phyloP scores from a whole-genome alignment of 2,797 vertebrate species.

The Brachyalestes nurse region DNA sequence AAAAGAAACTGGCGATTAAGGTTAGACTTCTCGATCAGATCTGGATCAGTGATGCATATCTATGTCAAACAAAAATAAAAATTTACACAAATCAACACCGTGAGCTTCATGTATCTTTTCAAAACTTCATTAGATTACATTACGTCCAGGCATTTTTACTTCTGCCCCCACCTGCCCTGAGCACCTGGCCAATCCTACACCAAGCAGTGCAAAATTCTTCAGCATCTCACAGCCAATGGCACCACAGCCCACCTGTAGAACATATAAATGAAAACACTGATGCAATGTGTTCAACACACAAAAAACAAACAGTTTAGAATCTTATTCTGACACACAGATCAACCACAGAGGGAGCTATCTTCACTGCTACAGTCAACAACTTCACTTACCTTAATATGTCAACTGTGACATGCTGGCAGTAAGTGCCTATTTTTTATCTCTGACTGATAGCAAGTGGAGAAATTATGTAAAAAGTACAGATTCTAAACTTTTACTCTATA shows the following conservation, averaged over 20 bases:
- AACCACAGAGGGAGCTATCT: too few relatives aligned
- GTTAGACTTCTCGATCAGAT: slow-evolving; percentile 99
- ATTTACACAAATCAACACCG: neutral
- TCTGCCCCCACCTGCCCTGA: slow-evolving; percentile 75
- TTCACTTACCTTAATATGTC: too few relatives aligned
- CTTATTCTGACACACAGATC: too few relatives aligned
- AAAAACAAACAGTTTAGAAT: neutral
- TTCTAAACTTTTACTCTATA: too few relatives aligned
- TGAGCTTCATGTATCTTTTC: neutral
- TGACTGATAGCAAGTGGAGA: too few relatives aligned
- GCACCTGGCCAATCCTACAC: slow-evolving; percentile 83
- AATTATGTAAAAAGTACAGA: too few relatives aligned
- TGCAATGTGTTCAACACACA: neutral
- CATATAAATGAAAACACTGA: neutral
- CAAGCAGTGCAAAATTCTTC: slow-evolving; percentile 96
- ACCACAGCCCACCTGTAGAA: slow-evolving; percentile 92
- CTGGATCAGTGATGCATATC: slow-evolving; percentile 96
- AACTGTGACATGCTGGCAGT: too few relatives aligned
- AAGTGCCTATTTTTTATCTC: too few relatives aligned
- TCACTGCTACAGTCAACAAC: too few relatives aligned
- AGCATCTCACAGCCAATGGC: slow-evolving; percentile 99
- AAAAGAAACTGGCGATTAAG: slow-evolving; percentile 98
- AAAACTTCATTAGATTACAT: neutral
- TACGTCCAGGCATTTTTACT: neutral
- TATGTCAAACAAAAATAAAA: slow-evolving; percentile 63